Evolutionary conservation across 2,888 invertebrate species (phyloP), one percentile per base, ranked within the genome.

Genomic region (Arctia plantaginis): DNA sequence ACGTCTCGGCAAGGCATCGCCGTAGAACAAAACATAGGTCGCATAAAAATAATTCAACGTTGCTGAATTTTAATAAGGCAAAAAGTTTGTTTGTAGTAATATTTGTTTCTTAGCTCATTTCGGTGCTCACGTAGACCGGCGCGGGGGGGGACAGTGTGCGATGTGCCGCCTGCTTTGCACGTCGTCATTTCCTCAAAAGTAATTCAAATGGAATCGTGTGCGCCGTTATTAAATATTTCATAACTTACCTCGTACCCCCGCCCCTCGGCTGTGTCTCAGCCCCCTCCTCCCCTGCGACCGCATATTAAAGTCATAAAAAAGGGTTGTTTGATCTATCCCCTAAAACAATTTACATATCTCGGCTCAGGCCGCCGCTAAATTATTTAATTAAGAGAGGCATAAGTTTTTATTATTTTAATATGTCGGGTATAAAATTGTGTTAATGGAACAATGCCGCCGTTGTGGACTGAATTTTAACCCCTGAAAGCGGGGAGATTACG

Each of bases 301-400:
- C 95, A 95, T 95, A 95, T 95, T 95, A 95, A 95, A 96, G 94
- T 95, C 95, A 94, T 96, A 96, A 96, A 96, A 96, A 96, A 96
- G 96, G 96, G 96, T 96, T 96, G 94, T 96, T 96, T 96, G 95
- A 96, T 96, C 95, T 96, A 96, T 96, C 95, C 96, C 95, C 94
- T 94, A 94, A 95, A 96, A 96, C 96, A 96, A 96, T 96, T 96
- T 96, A 96, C 96, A 96, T 96, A 96, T 96, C 96, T 95, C 94
- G 93, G 93, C 93, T 93, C 93, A 92, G 91, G 91, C 92, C 92
- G 93, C 94, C 91, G 94, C 95, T 95, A 95, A 96, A 96, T 96
- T 96, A 96, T 96, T 96, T 96, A 96, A 96, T 96, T 96, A 96
- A 96, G 96, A 94, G 96, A 95, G 96, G 95, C 96, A 95, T 96